Evolutionary conservation across 2,797 vertebrate genomes (phyloP).

Genomic region (Silurus aristotelis): DNA sequence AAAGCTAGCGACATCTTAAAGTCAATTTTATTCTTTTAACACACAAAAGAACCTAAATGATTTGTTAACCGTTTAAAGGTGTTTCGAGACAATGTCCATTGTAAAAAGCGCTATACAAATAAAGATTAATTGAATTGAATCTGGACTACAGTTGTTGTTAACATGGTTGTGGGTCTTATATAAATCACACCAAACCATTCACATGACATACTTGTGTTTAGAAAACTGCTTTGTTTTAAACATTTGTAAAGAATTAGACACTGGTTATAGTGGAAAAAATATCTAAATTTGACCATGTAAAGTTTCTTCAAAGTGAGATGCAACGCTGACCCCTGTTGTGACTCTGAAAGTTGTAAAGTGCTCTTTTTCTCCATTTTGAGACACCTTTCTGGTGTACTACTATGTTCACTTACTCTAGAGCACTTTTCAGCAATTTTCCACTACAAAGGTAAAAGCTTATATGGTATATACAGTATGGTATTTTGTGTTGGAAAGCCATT

Average conservation of each 20-base stretch:
- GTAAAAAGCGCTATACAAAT: no score
- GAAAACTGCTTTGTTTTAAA: neutral
- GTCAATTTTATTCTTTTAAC: neutral
- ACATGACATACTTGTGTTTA: neutral
- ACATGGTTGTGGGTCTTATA: no score
- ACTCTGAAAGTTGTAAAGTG: constrained; percentile 7
- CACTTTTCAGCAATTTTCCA: neutral
- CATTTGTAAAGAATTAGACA: no score
- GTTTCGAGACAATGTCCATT: no score
- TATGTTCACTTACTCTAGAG: neutral
- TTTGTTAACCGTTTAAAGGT: no score
- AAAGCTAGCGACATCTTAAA: neutral
- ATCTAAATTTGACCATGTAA: neutral
- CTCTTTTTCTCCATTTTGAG: neutral
- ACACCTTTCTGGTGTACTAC: neutral
- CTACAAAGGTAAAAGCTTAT: neutral
- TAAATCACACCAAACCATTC: no score
- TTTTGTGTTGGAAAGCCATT: neutral
- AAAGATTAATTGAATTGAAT: no score
- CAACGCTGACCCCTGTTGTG: constrained; percentile 71
- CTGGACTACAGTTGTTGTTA: no score
- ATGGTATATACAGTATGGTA: neutral
- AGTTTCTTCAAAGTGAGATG: neutral
- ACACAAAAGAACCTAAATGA: neutral
- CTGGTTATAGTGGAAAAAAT: neutral